Evolutionary conservation across 2,888 invertebrate genomes (phyloP), one percentile per base, ranked within the genome.

Genomic region (Heliconius hortense): DNA sequence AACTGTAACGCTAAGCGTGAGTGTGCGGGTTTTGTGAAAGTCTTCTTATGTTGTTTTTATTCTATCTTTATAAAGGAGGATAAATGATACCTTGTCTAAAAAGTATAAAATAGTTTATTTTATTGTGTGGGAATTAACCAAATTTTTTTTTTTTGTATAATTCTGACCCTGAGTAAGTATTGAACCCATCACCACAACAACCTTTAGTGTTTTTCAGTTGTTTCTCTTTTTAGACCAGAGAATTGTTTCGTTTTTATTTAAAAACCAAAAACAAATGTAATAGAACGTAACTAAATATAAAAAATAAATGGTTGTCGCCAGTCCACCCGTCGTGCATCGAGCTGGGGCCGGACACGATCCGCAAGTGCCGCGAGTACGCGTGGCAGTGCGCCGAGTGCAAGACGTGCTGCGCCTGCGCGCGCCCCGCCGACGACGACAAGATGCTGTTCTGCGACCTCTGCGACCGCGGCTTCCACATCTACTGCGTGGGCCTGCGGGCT

Each of bases 301-400:
- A 15, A 24, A 59, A 4, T 13, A 24, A 13, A 24, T 10, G 24
- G 3, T 31, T 13, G 24, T 62, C 7, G 87, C 0, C 89, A 96
- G 97, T 96, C 79, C 98, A 99, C 94, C 97, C 98, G 3, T 95
- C 96, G 39, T 99, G 98, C 92, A 95, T 98, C 87, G 98, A 98
- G 83, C 95, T 99, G 88, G 95, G 96, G 43, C 94, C 96, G 77
- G 96, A 97, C 84, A 98, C 98, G 96, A 95, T 97, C 80, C 95
- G 96, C 79, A 96, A 97, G 82, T 97, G 98, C 79, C 96, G 96
- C 84, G 96, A 96, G 80, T 99, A 99, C 90, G 95, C 96, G 84
- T 99, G 98, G 99, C 97, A 97, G 90, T 99, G 98, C 88, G 97
- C 97, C 82, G 98, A 98, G 83, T 99, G 98, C 91, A 98, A 98